phyloP scores from a whole-genome alignment of 2,888 invertebrate genomes.

The Luperina nickerlii region DNA sequence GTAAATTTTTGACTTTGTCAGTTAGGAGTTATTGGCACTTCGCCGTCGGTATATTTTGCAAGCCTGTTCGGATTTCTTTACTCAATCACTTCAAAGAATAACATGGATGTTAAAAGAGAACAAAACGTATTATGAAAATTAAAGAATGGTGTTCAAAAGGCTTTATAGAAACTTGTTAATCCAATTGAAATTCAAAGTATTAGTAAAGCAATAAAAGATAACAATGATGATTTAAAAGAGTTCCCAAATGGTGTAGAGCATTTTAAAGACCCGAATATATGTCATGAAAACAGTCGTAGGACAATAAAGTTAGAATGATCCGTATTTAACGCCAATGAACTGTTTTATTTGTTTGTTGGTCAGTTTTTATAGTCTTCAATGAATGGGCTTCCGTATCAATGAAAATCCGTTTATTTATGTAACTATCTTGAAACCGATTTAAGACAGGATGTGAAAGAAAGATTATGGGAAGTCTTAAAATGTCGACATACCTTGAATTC shows the following conservation, averaged over 20 bases:
- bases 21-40: too few species aligned
- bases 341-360: constrained; percentile 34
- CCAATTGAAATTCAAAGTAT: background rate
- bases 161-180: constrained; percentile 6
- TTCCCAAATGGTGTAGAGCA: background rate
- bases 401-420: constrained; percentile 46
- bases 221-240: constrained; percentile 12
- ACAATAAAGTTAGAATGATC: constrained; percentile 29
- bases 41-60: constrained; percentile 28
- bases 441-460: constrained; percentile 36
- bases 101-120: background rate
- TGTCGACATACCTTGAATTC: constrained; percentile 33
- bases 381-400: constrained; percentile 49
- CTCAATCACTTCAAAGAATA: constrained; percentile 42
- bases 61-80: constrained; percentile 19
- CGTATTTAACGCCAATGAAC: constrained; percentile 36
- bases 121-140: background rate
- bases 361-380: constrained; percentile 32
- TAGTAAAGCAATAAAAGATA: background rate
- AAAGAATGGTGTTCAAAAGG: constrained; percentile 1
- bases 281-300: constrained; percentile 3
- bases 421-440: constrained; percentile 29
- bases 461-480: constrained; percentile 40
- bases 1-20: too few species aligned
- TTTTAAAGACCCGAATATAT: constrained; percentile 1